Conservation (phyloP, 2,888 invertebrate species). For the Parasteatoda lunata region DNA sequence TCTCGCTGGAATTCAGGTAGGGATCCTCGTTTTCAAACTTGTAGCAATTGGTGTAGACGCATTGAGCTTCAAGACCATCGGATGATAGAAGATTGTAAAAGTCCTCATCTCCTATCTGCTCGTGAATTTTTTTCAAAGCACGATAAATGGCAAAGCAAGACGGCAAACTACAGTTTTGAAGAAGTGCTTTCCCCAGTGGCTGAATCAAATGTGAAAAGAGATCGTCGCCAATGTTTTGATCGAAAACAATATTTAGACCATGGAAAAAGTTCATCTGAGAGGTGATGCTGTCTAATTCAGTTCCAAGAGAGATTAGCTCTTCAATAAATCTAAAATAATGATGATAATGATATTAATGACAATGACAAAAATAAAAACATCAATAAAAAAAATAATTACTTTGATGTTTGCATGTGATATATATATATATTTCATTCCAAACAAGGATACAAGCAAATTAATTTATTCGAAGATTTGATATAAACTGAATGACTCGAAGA, state of each 20-base stretch:
- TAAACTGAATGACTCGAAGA: too few species aligned
- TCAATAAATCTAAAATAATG: too few species aligned
- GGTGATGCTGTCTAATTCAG: too few species aligned
- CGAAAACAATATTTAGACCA: conserved; percentile 30
- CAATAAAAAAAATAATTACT: too few species aligned
- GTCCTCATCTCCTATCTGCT: conserved; percentile 3
- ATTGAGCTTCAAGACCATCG: not conserved
- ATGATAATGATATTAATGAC: too few species aligned
- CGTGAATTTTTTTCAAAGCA: conserved; percentile 28
- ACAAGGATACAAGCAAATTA: too few species aligned
- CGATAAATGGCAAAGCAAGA: conserved; percentile 11
- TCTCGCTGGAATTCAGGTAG: not conserved
- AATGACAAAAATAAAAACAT: too few species aligned
- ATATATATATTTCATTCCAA: too few species aligned
- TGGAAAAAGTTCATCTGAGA: not conserved
- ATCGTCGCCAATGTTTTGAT: conserved; percentile 34
- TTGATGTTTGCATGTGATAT: too few species aligned
- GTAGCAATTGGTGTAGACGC: conserved; percentile 12
- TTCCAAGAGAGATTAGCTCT: too few species aligned
- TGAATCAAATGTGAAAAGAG: conserved; percentile 1
- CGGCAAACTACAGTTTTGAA: not conserved
- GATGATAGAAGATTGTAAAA: conserved; percentile 4
- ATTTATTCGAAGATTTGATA: too few species aligned
- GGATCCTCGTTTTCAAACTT: conserved; percentile 26
- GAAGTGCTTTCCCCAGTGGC: not conserved